phyloP scores from a whole-genome alignment of 2,113 vertebrate species.

The Lophura nycthemera region DNA sequence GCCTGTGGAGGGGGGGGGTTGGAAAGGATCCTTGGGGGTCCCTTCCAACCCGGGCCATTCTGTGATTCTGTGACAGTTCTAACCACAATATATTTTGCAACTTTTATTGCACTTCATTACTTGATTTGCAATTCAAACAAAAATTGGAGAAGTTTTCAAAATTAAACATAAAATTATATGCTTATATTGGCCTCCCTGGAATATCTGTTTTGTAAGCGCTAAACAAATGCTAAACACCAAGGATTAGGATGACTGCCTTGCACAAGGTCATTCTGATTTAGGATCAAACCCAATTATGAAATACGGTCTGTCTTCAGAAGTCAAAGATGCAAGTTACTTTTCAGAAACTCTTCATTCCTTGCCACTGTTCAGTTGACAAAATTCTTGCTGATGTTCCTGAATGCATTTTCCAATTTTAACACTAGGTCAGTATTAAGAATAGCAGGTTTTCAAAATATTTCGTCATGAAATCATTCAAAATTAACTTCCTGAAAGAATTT shows the following conservation, averaged over 20 bases:
- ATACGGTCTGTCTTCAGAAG: not conserved
- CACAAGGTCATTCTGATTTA: not conserved
- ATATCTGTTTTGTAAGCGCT: not conserved
- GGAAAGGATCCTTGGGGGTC: no score
- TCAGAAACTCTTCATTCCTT: not conserved
- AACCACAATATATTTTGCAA: conserved; percentile 11
- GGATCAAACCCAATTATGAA: not conserved
- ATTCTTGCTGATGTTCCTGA: rapidly evolving
- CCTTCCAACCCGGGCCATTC: no score
- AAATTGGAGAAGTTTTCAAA: not conserved
- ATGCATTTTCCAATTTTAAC: not conserved
- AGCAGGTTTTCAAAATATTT: not conserved
- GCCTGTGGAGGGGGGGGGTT: no score
- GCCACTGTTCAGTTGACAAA: not conserved
- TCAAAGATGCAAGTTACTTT: not conserved
- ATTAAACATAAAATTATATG: not conserved
- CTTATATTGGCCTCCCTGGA: not conserved
- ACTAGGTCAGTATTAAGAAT: not conserved
- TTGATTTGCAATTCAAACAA: not conserved
- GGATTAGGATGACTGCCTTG: not conserved
- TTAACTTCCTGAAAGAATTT: not conserved
- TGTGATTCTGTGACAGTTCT: not conserved
- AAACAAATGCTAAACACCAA: not conserved
- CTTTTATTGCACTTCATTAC: not conserved
- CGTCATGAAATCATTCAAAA: not conserved